Percentiles rank a stretch among this genome's conserved stretches.
phyloP scores from a whole-genome alignment of 2,888 invertebrate species.

The Calameuta pallipes region DNA sequence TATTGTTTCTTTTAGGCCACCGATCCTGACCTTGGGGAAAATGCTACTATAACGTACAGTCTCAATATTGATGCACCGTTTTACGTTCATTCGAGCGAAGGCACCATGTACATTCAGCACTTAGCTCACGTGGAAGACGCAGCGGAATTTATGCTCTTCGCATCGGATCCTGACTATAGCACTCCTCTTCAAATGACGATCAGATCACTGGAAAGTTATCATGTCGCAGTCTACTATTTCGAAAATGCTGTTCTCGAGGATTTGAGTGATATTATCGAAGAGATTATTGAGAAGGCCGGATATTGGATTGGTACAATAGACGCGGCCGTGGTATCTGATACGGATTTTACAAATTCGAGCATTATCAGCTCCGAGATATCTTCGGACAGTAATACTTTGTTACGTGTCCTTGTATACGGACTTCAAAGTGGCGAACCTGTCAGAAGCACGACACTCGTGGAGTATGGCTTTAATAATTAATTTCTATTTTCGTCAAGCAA shows the following conservation, averaged over 20 bases:
- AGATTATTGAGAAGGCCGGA: constrained; percentile 14
- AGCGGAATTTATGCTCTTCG: neutral
- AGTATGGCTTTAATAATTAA: constrained; percentile 2
- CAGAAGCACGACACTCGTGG: constrained; percentile 5
- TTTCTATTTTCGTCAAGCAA: neutral
- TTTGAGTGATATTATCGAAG: constrained; percentile 3
- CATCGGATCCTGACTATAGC: constrained; percentile 7
- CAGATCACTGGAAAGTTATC: neutral
- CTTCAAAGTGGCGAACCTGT: constrained; percentile 9
- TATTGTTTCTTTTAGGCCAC: constrained; percentile 14
- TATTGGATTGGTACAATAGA: constrained; percentile 10
- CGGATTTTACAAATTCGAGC: neutral
- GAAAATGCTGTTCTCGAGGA: constrained; percentile 14
- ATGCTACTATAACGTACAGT: constrained; percentile 13
- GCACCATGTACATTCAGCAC: constrained; percentile 18
- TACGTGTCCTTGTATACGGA: constrained; percentile 16
- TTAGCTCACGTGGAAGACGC: constrained; percentile 4
- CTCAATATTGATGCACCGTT: constrained; percentile 7
- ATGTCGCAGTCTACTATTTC: constrained; percentile 14
- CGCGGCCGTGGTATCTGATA: constrained; percentile 15
- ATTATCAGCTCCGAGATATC: neutral
- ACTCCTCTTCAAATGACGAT: constrained; percentile 9
- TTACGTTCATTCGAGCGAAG: constrained; percentile 15
- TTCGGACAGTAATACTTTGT: constrained; percentile 8
- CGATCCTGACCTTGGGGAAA: constrained; percentile 18